Evolutionary conservation across 2,888 invertebrate species (phyloP).

Genomic region (Apotomis capreana): DNA sequence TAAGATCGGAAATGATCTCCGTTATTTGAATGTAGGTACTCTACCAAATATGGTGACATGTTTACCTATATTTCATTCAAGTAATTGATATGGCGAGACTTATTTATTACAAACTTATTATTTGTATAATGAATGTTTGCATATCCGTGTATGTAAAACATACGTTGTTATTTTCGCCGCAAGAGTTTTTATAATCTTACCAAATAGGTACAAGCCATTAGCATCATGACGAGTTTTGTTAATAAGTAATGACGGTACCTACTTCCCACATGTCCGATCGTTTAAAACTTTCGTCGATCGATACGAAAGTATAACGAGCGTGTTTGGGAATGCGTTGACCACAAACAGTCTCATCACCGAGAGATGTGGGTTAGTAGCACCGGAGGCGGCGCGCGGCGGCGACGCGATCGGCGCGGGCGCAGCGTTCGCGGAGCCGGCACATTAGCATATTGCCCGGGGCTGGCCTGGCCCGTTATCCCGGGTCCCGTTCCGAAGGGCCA

Average conservation of each 20-base stretch:
- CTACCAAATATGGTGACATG: conserved; percentile 48
- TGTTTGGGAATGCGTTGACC: conserved; percentile 74
- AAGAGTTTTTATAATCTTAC: not conserved
- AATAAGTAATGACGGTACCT: conserved; percentile 46
- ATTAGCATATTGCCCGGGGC: conserved; percentile 78
- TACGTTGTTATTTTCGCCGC: not conserved
- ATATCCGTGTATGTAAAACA: not conserved
- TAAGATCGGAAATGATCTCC: conserved; percentile 53
- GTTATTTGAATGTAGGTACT: conserved; percentile 45
- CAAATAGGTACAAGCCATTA: conserved; percentile 4
- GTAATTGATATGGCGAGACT: not conserved
- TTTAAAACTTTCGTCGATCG: conserved; percentile 74
- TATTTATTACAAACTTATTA: not conserved
- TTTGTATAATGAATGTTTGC: not conserved
- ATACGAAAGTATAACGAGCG: conserved; percentile 80
- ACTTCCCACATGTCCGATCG: conserved; percentile 60
- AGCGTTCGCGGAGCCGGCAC: conserved; percentile 60
- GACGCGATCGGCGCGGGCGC: conserved; percentile 52
- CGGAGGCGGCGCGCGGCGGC: conserved; percentile 56
- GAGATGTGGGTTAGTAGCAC: conserved; percentile 81
- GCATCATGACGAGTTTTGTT: conserved; percentile 7
- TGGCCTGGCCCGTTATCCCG: conserved; percentile 69
- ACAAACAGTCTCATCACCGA: conserved; percentile 73
- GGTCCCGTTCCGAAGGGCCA: conserved; percentile 70
- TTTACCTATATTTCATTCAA: not conserved